These are phyloP conservation scores for Carassius carassius DNA, from an alignment of 2,113 vertebrate genomes.

Conservation along the genomic window DNA sequence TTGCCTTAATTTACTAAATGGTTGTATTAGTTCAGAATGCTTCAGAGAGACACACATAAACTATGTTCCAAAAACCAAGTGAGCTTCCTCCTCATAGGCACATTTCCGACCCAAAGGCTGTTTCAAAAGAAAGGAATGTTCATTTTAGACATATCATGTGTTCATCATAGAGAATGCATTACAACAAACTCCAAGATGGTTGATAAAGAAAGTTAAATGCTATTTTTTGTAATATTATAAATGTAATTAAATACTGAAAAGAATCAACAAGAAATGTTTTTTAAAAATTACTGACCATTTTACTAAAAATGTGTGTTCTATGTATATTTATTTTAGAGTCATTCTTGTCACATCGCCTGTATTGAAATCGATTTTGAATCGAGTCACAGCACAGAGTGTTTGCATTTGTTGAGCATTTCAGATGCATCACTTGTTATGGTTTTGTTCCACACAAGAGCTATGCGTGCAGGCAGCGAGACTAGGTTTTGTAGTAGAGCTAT, in stretches of 20 bases:
- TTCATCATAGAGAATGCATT: neutral
- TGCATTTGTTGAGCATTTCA: neutral
- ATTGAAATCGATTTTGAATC: neutral
- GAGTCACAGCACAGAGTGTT: neutral
- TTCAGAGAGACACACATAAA: slow-evolving; percentile 15
- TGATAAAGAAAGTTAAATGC: neutral
- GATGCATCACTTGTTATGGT: neutral
- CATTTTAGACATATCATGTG: neutral
- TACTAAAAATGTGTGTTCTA: neutral
- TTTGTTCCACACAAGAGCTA: neutral
- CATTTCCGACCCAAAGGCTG: neutral
- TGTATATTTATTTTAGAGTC: neutral
- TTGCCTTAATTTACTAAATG: slow-evolving; percentile 9
- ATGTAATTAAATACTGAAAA: neutral
- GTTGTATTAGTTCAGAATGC: slow-evolving; percentile 1
- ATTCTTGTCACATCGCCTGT: neutral
- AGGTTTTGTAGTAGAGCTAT: slow-evolving; percentile 6
- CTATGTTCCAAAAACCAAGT: slow-evolving; percentile 14
- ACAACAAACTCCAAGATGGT: neutral
- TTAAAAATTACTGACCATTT: neutral
- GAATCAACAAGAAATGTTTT: neutral
- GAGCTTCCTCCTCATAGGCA: neutral
- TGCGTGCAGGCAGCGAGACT: neutral
- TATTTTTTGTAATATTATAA: neutral
- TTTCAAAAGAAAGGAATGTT: neutral